These are phyloP conservation scores for Glandiceps talaboti DNA, from an alignment of 53 echinoderm and acorn worm species.

Conservation along the genomic window DNA sequence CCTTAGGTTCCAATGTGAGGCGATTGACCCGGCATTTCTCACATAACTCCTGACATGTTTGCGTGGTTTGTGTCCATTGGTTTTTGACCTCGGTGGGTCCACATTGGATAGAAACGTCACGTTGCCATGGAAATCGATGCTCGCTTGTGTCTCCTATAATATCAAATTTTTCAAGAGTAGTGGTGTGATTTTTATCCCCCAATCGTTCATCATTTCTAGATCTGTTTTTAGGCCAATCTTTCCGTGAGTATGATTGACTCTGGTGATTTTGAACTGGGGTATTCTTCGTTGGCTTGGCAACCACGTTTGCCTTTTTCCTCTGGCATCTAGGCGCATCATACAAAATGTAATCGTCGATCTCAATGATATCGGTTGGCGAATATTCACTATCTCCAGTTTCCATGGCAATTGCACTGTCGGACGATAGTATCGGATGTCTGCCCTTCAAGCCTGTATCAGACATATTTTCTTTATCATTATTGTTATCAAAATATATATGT, in stretches of 20 bases:
- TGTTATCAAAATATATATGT: not conserved
- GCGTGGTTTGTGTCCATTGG: not conserved
- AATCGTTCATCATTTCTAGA: not conserved
- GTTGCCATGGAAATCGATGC: constrained; percentile 60
- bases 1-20: not conserved
- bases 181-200: not conserved
- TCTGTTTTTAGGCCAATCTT: not conserved
- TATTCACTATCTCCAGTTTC: not conserved
- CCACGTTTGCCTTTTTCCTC: no score
- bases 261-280: no score
- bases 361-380: not conserved
- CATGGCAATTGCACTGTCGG: not conserved
- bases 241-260: not conserved
- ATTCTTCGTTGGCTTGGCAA: not conserved
- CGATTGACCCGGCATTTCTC: constrained; percentile 3
- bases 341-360: no score
- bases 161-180: constrained; percentile 35
- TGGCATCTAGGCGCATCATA: no score
- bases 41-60: not conserved
- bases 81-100: not conserved
- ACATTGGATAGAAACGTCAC: constrained; percentile 57
- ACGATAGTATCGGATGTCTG: not conserved
- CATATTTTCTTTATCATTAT: not conserved
- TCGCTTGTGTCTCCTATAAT: constrained; percentile 46
- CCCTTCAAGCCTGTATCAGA: not conserved